Evolutionary conservation across 2,113 vertebrate species (phyloP), one percentile per base, ranked within the genome.

Genomic region (Xyliphius kryptos): DNA sequence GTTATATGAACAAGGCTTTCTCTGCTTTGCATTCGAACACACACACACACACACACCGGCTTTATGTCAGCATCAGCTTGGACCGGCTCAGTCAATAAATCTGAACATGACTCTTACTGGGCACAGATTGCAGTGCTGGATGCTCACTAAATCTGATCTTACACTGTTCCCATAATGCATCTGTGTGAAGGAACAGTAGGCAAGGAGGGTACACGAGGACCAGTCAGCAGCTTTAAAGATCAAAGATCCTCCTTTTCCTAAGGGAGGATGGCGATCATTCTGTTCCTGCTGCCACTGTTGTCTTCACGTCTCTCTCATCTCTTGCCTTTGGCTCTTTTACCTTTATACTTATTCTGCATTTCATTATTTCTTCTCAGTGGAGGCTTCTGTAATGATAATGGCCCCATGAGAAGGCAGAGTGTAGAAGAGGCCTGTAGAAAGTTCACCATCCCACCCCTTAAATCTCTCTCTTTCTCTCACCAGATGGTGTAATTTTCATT

Each of bases 321-420:
- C 16, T 14, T 4, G 2, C 3, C 17, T 2, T 58, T n/a, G 37
- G 44, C 40, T 49, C 15, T 62, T 14, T 48, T n/a, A 48, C 46
- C 32, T 43, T 37, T 20, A 16, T 19, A 19, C 50, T n/a, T n/a
- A n/a, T 26, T 48, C 13, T 22, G 17, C 40, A n/a, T 37, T 51
- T 36, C 20, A 26, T 44, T 19, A 66, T 52, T 68, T 72, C 70
- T 77, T 84, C 43, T 81, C 51, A 70, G 7, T 67, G 46, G 60
- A 70, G n/a, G 77, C 56, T 73, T 61, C 75, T 6, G 4, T 67
- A 70, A 64, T 69, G 79, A 75, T 65, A 77, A 77, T 60, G 2
- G 64, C 77, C 75, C 73, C 44, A 10, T 69, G 62, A 60, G 77
- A 52, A 77, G 61, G 67, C 57, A 62, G 69, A 60, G 61, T 74